Percentiles rank a stretch among this genome's conserved stretches.
phyloP scores from a whole-genome alignment of 2,888 invertebrate species.

The Diplazon laetatorius region DNA sequence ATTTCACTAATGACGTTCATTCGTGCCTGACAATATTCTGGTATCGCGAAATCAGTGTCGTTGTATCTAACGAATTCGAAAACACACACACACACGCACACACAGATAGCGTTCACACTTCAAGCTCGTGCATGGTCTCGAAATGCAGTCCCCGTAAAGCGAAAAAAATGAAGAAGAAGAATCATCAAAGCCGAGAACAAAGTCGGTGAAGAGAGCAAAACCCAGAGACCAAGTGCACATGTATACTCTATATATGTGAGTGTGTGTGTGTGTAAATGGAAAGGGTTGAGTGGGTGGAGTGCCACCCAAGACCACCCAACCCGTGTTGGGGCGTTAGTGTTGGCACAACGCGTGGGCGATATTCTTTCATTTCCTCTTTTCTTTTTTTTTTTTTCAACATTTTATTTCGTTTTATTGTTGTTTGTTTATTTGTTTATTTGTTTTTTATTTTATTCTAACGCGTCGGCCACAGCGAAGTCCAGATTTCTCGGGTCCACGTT shows the following conservation, averaged over 20 bases:
- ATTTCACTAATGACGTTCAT: too few relatives aligned
- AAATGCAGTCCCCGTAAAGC: constrained; percentile 19
- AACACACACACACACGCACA: constrained; percentile 69
- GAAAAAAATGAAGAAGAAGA: constrained; percentile 35
- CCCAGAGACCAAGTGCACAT: constrained; percentile 38
- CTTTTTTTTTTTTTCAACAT: constrained; percentile 28
- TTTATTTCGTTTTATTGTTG: too few relatives aligned
- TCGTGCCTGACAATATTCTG: too few relatives aligned
- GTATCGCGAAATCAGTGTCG: too few relatives aligned
- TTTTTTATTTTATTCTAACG: constrained; percentile 61
- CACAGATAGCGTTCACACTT: constrained; percentile 79
- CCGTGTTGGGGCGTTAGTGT: constrained; percentile 80
- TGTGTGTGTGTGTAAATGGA: constrained; percentile 71
- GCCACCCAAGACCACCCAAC: constrained; percentile 80
- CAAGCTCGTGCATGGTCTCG: constrained; percentile 68
- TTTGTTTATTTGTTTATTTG: constrained; percentile 51
- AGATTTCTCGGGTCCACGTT: constrained; percentile 57
- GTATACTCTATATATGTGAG: too few relatives aligned
- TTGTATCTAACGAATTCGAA: constrained; percentile 47
- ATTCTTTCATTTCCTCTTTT: constrained; percentile 74
- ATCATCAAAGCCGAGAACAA: not conserved
- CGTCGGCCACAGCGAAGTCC: constrained; percentile 53
- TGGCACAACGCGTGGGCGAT: constrained; percentile 82
- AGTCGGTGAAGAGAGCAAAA: constrained; percentile 10
- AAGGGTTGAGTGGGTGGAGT: constrained; percentile 80